Evolutionary conservation across 2,888 invertebrate genomes (phyloP).

Genomic region (Pardosa pseudoannulata): DNA sequence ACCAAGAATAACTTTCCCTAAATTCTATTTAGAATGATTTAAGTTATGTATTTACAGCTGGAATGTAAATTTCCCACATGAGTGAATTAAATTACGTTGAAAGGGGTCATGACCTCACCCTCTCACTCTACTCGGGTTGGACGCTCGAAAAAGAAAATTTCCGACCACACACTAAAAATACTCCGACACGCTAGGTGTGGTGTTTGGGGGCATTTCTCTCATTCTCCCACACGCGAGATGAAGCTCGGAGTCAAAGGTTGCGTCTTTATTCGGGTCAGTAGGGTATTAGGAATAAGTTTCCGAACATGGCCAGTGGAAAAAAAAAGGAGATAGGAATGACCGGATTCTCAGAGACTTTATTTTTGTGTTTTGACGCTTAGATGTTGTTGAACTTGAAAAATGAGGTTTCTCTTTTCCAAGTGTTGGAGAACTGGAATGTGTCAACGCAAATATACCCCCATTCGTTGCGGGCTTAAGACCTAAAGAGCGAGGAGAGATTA

Average conservation of each 20-base stretch:
- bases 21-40: too few relatives aligned
- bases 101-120: neutral
- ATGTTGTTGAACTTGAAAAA: slow-evolving; percentile 14
- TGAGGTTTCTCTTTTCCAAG: neutral
- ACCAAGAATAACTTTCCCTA: too few relatives aligned
- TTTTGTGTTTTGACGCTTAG: neutral
- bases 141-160: neutral
- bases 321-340: slow-evolving; percentile 19
- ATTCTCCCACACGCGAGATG: neutral
- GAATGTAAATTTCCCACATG: neutral
- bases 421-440: neutral
- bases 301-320: slow-evolving; percentile 12
- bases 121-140: neutral
- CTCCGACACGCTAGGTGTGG: neutral
- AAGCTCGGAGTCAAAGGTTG: slow-evolving; percentile 41
- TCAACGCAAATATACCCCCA: neutral
- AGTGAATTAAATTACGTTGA: neutral
- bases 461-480: too few relatives aligned
- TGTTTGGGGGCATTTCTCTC: neutral
- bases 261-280: slow-evolving; percentile 43
- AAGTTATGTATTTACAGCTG: neutral
- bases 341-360: slow-evolving; percentile 34
- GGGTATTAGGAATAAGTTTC: slow-evolving; percentile 51
- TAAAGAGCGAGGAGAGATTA: too few relatives aligned
- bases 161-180: neutral